phyloP scores from a whole-genome alignment of 2,113 vertebrate genomes.

The Ivindomyrus marchei region DNA sequence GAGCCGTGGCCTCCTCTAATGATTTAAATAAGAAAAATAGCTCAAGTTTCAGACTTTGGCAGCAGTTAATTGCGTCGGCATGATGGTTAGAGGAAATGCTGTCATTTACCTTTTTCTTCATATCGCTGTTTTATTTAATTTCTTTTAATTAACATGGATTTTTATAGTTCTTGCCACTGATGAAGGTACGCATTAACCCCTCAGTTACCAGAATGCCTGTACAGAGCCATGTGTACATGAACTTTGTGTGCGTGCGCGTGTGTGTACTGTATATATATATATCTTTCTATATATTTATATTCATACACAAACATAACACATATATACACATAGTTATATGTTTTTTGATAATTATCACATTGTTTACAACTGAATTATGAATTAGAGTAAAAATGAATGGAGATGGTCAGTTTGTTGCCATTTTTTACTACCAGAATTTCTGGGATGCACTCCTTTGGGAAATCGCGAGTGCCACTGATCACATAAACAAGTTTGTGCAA shows the following conservation, averaged over 20 bases:
- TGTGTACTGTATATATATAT: background rate
- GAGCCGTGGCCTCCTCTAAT: constrained; percentile 62
- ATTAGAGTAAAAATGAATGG: background rate
- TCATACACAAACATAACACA: background rate
- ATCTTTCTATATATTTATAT: background rate
- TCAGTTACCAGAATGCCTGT: background rate
- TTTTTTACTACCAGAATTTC: background rate
- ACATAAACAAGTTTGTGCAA: background rate
- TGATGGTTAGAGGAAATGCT: constrained; percentile 53
- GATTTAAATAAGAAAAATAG: constrained; percentile 73
- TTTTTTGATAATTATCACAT: background rate
- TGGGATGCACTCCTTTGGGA: background rate
- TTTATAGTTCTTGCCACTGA: constrained; percentile 21
- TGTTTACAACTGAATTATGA: background rate
- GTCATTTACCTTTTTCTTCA: constrained; percentile 54
- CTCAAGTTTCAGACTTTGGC: constrained; percentile 62
- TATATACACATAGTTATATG: background rate
- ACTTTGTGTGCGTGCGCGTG: background rate
- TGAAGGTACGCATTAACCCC: constrained; percentile 24
- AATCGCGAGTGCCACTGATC: background rate
- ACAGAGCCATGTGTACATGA: background rate
- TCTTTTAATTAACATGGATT: constrained; percentile 42
- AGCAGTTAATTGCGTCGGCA: constrained; percentile 67
- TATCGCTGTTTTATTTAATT: constrained; percentile 34
- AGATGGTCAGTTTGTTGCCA: background rate